phyloP scores from a whole-genome alignment of 2,888 invertebrate genomes.

The Crioceris asparagi region DNA sequence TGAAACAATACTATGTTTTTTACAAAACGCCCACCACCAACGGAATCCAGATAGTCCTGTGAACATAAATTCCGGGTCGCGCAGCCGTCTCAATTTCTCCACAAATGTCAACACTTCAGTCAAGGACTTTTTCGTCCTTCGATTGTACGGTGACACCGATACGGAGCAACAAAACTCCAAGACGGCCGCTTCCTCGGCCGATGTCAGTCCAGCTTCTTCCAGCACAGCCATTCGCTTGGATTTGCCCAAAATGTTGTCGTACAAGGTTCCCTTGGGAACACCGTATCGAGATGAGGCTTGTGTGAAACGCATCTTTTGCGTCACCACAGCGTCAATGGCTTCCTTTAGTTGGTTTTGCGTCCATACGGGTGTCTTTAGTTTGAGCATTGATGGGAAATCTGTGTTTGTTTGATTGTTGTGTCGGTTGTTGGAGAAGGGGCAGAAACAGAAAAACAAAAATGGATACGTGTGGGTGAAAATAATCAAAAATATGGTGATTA shows the following conservation, averaged over 20 bases:
- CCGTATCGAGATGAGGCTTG: conserved; percentile 61
- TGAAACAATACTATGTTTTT: conserved; percentile 65
- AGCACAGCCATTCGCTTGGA: conserved; percentile 65
- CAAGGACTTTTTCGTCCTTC: conserved; percentile 59
- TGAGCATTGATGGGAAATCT: conserved; percentile 55
- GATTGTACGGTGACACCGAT: conserved; percentile 56
- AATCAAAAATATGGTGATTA: too few species aligned
- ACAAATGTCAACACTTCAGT: conserved; percentile 53
- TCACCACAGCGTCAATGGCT: conserved; percentile 64
- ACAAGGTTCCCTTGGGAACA: conserved; percentile 67
- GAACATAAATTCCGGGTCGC: conserved; percentile 56
- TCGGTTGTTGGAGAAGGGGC: too few species aligned
- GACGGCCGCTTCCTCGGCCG: conserved; percentile 52
- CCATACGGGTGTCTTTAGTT: conserved; percentile 67
- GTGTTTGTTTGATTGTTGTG: too few species aligned
- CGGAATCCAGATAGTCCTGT: conserved; percentile 61
- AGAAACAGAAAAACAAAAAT: too few species aligned
- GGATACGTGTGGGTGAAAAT: too few species aligned
- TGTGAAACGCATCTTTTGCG: conserved; percentile 66
- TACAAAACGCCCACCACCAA: conserved; percentile 79
- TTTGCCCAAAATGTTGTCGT: conserved; percentile 68
- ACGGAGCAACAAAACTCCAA: conserved; percentile 66
- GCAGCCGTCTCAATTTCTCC: conserved; percentile 47
- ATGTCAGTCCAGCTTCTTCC: conserved; percentile 53
- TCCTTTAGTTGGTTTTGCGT: conserved; percentile 62